A percentile compares a stretch with the other conserved stretches of the same genome.
Conservation (phyloP, 2,797 vertebrate genomes). For the Macropus fuliginosus region DNA sequence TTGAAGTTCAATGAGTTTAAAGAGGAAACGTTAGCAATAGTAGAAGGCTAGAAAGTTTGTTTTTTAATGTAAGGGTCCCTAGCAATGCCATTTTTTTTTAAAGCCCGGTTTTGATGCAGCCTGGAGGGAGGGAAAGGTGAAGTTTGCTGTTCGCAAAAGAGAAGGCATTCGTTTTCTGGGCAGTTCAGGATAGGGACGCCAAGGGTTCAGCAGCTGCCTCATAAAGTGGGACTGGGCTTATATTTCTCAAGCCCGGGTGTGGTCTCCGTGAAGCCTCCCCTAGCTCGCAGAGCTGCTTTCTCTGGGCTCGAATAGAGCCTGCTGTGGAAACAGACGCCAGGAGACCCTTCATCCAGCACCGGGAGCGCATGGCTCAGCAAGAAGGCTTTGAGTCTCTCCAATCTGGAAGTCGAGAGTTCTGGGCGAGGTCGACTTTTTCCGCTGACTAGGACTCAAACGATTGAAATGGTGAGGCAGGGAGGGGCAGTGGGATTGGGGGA, state of each 20-base stretch:
- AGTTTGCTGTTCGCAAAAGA: constrained; percentile 21
- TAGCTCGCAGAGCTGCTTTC: neutral
- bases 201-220: neutral
- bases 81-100: neutral
- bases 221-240: neutral
- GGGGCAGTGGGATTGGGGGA: neutral
- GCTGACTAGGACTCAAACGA: neutral
- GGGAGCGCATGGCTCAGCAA: neutral
- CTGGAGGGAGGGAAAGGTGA: constrained; percentile 3
- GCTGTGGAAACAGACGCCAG: neutral
- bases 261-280: neutral
- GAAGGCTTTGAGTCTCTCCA: neutral
- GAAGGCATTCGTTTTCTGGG: neutral
- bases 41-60: constrained; percentile 13
- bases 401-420: neutral
- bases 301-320: neutral
- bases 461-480: neutral
- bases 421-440: constrained; percentile 26
- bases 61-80: neutral
- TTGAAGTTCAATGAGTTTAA: constrained; percentile 15
- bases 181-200: neutral
- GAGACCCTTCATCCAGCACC: neutral
- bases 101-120: neutral
- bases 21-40: neutral
- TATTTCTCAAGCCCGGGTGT: constrained; percentile 1